Evolutionary conservation across 1,140 invertebrate genomes (phyloP), one percentile per base, ranked within the genome.

Genomic region (Pygmarrhopalites habei): DNA sequence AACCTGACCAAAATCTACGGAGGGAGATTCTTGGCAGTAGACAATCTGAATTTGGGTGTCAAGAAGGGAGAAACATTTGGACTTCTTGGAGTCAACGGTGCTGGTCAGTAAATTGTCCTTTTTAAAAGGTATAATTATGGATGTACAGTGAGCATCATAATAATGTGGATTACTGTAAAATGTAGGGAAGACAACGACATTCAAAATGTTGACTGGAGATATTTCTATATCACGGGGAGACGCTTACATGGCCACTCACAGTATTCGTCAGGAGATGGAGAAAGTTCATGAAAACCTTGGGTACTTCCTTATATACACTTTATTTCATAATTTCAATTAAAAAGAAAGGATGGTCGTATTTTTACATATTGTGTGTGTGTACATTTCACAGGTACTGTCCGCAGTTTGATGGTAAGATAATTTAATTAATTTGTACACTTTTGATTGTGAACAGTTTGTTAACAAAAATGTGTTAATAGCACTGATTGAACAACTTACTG

Each of bases 141-240:
- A n/a, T n/a, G n/a, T n/a, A n/a, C n/a, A n/a, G n/a, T n/a, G n/a
- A n/a, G n/a, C n/a, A n/a, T n/a, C n/a, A n/a, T n/a, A n/a, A n/a
- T n/a, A n/a, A n/a, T n/a, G n/a, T n/a, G n/a, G n/a, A n/a, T n/a
- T n/a, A 17, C 15, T 30, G 15, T 3, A 15, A 53, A 73, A 73
- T 19, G 87, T 88, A 25, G 85, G 83, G 1, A 87, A 90, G 78
- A 91, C 90, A 2, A 87, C 86, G 5, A 90, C 88, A 1, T 93
- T 93, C 72, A 86, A 87, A 74, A 92, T 93, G 87, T 75, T 93
- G 61, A 94, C 91, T 1, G 92, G 92, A 15, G 87, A 89, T 73
- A 78, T 83, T 46, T 68, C 75, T 35, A 74, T 83, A 7, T 82
- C 85, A 17, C 74, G 72, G 26, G 87, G 88, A 23, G 76, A 78